These are phyloP conservation scores for Drosophila sechellia DNA, from an alignment of 1,140 invertebrate genomes.

Conservation along the genomic window DNA sequence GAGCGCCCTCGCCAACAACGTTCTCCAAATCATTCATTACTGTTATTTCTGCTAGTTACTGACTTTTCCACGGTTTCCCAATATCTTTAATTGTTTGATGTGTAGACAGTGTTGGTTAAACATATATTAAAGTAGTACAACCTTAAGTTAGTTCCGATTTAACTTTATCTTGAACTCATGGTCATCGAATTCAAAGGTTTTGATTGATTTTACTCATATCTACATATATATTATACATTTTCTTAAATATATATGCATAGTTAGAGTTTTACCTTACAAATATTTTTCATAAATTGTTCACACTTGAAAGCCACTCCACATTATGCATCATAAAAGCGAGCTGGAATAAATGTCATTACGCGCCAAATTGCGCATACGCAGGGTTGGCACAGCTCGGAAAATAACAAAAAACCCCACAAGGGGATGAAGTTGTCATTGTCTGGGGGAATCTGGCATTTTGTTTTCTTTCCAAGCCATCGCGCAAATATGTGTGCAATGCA, in stretches of 20 bases:
- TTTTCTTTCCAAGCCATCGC: not conserved
- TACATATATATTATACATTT: no score
- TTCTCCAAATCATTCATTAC: slow-evolving; percentile 26
- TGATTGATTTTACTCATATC: no score
- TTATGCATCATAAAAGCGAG: slow-evolving; percentile 33
- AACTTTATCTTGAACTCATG: no score
- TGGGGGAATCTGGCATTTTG: not conserved
- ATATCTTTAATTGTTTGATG: slow-evolving; percentile 21
- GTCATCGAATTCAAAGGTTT: no score
- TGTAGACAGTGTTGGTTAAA: not conserved
- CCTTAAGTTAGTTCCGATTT: no score
- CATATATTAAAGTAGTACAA: not conserved
- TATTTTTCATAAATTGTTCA: slow-evolving; percentile 14
- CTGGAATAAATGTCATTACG: slow-evolving; percentile 36
- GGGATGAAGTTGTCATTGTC: slow-evolving; percentile 21
- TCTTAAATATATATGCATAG: no score
- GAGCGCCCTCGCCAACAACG: slow-evolving; percentile 37
- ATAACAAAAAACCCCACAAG: slow-evolving; percentile 7
- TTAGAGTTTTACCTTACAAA: not conserved
- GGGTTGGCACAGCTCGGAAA: slow-evolving; percentile 2
- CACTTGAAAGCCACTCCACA: slow-evolving; percentile 14
- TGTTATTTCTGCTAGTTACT: not conserved
- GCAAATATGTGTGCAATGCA: slow-evolving; percentile 14
- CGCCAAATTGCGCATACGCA: slow-evolving; percentile 41
- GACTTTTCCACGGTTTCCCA: not conserved